A percentile compares a stretch with the other conserved stretches of the same genome.
Conservation (phyloP, 1,140 invertebrate species). For the Cotesia typhae region DNA sequence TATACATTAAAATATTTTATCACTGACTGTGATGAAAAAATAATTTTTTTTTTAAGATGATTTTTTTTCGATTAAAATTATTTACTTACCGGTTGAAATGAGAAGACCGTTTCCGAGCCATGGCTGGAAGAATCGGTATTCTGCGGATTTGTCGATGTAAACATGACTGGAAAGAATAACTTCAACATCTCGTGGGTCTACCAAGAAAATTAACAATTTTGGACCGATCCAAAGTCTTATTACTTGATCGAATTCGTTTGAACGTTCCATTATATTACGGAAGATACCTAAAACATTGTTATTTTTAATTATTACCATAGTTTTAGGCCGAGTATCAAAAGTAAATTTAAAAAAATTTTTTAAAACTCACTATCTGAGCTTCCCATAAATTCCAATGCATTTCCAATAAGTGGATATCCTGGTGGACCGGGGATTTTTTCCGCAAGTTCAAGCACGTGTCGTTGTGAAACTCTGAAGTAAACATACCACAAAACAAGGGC, state of each 20-base stretch:
- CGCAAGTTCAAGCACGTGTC: slow-evolving; percentile 75
- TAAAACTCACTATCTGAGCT: slow-evolving; percentile 68
- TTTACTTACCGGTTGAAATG: slow-evolving; percentile 74
- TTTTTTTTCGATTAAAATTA: neutral
- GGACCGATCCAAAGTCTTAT: slow-evolving; percentile 79
- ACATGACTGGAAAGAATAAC: slow-evolving; percentile 78
- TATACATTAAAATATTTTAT: neutral
- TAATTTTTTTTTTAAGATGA: neutral
- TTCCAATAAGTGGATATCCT: slow-evolving; percentile 76
- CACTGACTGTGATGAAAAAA: neutral
- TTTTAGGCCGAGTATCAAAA: neutral
- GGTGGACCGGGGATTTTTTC: slow-evolving; percentile 75
- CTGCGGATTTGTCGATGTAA: slow-evolving; percentile 77
- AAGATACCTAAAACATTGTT: slow-evolving; percentile 70
- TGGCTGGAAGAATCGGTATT: slow-evolving; percentile 78
- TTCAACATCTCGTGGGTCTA: slow-evolving; percentile 78
- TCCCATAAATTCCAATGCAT: slow-evolving; percentile 75
- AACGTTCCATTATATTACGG: slow-evolving; percentile 68
- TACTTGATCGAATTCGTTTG: slow-evolving; percentile 69
- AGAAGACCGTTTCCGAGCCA: slow-evolving; percentile 80
- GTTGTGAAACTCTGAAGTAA: slow-evolving; percentile 77
- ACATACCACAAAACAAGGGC: slow-evolving; percentile 74
- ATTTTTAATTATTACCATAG: slow-evolving; percentile 10
- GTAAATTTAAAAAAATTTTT: neutral
- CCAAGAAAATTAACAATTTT: slow-evolving; percentile 75